phyloP scores from a whole-genome alignment of 2,113 vertebrate species.

The Catharus minimus region DNA sequence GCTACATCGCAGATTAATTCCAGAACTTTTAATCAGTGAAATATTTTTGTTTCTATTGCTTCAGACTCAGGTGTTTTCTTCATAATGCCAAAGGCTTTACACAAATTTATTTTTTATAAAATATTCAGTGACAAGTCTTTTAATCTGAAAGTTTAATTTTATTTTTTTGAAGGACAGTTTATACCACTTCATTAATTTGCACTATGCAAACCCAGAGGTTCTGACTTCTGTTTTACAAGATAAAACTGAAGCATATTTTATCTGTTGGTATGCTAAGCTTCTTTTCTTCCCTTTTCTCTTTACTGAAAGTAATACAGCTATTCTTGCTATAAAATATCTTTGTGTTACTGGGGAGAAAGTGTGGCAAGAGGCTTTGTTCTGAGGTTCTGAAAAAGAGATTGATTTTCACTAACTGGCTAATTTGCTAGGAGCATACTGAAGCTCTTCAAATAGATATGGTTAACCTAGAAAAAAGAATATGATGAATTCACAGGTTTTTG shows the following conservation, averaged over 20 bases:
- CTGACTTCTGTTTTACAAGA: constrained; percentile 36
- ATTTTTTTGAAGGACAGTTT: not conserved
- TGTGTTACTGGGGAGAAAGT: not conserved
- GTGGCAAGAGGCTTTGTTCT: not conserved
- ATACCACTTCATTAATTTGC: constrained; percentile 56
- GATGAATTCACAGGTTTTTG: not conserved
- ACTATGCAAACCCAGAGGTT: constrained; percentile 25
- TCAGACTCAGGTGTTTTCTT: constrained; percentile 5
- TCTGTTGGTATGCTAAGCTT: constrained; percentile 52
- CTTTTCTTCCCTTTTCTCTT: constrained; percentile 23
- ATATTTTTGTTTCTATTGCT: constrained; percentile 20
- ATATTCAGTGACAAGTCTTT: constrained; percentile 54
- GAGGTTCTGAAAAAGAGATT: not conserved
- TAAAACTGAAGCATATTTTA: constrained; percentile 41
- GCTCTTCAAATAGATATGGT: not conserved
- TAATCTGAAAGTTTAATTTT: constrained; percentile 59
- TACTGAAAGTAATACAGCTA: not conserved
- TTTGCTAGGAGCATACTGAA: not conserved
- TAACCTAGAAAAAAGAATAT: not conserved
- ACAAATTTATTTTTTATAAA: constrained; percentile 32
- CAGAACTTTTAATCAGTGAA: constrained; percentile 46
- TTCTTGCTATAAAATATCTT: constrained; percentile 1
- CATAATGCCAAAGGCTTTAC: not conserved
- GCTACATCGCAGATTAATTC: constrained; percentile 19
- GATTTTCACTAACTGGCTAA: not conserved